Conservation (phyloP, 2,888 invertebrate genomes). For the Omphaloscelis lunosa region DNA sequence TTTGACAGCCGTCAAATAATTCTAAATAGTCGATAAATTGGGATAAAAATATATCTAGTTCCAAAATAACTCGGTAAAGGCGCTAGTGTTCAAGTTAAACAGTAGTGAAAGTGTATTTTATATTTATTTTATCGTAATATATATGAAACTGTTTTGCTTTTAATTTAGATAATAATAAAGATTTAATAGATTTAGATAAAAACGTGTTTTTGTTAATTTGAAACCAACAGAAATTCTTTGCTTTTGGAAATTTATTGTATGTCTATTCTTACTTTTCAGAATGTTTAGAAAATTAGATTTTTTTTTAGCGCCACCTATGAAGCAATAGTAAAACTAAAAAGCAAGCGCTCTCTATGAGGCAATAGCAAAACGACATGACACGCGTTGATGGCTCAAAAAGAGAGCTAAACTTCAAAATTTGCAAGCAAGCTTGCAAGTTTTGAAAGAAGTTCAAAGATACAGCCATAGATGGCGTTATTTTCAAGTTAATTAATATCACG, state of each 20-base stretch:
- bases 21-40: constrained; percentile 3
- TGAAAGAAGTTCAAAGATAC: not conserved
- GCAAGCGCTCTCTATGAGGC: not conserved
- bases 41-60: not conserved
- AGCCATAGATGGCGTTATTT: constrained; percentile 33
- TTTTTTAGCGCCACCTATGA: not conserved
- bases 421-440: not conserved
- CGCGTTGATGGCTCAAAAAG: not conserved
- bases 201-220: not conserved
- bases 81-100: not conserved
- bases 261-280: no score
- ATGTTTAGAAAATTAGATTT: not conserved
- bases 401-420: no score
- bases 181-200: no score
- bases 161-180: no score
- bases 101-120: constrained; percentile 18
- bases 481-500: not conserved
- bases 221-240: no score
- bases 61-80: not conserved
- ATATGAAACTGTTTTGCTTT: not conserved
- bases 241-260: not conserved
- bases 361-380: not conserved
- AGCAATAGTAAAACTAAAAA: not conserved
- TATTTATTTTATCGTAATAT: constrained; percentile 1
- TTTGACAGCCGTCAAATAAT: constrained; percentile 8